A percentile compares a stretch with the other conserved stretches of the same genome.
Conservation (phyloP, 2,797 vertebrate genomes). For the Cygnus olor region DNA sequence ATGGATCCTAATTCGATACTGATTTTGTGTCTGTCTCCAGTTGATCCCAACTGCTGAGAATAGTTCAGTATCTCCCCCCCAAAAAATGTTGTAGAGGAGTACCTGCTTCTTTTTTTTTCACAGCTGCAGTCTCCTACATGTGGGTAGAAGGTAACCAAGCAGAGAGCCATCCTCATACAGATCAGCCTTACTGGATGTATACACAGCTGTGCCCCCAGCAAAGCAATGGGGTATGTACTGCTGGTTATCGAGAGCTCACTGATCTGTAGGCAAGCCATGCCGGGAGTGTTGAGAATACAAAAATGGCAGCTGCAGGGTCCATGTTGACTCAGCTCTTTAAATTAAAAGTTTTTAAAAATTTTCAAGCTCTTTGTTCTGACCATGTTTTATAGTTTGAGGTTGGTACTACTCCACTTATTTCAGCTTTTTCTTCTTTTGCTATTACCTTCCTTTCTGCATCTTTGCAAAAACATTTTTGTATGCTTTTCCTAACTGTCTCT, state of each 20-base stretch:
- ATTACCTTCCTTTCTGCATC: background rate
- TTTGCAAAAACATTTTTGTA: background rate
- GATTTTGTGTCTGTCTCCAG: background rate
- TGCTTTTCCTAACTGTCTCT: background rate
- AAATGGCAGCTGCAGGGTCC: background rate
- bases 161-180: background rate
- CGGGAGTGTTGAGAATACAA: background rate
- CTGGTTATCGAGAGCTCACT: background rate
- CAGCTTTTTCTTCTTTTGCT: background rate
- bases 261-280: fast-evolving
- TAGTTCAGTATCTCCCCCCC: background rate
- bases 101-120: background rate
- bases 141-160: background rate
- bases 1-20: background rate
- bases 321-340: background rate
- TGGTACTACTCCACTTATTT: background rate
- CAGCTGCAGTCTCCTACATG: background rate
- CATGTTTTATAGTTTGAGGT: background rate
- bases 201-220: background rate
- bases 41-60: background rate
- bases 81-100: background rate
- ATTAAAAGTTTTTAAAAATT: background rate
- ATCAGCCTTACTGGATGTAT: background rate
- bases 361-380: background rate
- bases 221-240: background rate